Percentiles rank a stretch among this genome's conserved stretches.
Evolutionary conservation across 2,113 vertebrate species (phyloP).

Genomic region (Microcebus murinus): DNA sequence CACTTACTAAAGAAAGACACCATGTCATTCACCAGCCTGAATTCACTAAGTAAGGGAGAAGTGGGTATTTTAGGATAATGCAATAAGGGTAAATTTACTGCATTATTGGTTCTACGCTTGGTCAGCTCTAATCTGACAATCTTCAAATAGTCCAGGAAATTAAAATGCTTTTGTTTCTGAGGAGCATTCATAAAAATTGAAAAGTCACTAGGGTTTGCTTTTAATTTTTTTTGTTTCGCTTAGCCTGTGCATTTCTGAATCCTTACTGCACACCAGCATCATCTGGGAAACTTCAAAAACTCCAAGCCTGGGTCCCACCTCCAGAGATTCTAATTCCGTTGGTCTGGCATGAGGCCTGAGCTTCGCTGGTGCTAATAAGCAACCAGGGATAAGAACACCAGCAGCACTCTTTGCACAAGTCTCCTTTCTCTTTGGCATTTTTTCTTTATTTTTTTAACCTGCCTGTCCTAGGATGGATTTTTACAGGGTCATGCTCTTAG

Average conservation of each 20-base stretch:
- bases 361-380: too few relatives aligned
- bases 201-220: background rate
- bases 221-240: background rate
- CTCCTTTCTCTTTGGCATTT: background rate
- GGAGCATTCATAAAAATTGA: background rate
- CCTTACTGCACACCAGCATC: background rate
- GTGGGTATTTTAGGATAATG: background rate
- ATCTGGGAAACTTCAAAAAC: background rate
- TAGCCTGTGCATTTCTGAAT: background rate
- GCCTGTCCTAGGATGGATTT: background rate
- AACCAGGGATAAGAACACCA: background rate
- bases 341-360: background rate
- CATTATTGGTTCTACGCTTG: background rate
- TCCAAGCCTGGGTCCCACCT: rapidly evolving
- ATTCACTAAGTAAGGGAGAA: background rate
- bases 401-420: background rate
- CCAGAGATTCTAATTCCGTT: background rate
- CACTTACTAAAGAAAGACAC: background rate
- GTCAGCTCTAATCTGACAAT: background rate
- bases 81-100: background rate
- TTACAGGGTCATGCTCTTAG: background rate
- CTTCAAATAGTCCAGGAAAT: background rate
- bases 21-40: background rate
- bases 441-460: background rate
- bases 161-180: background rate